phyloP scores from a whole-genome alignment of 2,888 invertebrate species.

The Amblyteles armatorius region DNA sequence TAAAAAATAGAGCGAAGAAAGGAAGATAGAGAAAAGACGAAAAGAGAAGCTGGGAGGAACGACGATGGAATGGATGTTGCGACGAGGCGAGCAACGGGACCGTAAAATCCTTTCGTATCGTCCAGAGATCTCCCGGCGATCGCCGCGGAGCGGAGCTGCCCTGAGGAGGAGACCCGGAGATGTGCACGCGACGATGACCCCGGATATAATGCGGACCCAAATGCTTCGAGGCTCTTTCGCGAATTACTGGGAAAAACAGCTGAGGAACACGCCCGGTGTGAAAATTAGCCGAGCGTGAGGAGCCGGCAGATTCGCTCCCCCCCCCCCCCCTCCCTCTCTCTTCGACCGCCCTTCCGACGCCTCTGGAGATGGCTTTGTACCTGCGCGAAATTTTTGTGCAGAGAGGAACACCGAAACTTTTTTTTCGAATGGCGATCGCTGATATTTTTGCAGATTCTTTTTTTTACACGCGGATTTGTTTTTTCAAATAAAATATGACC shows the following conservation, averaged over 20 bases:
- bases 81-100: slow-evolving; percentile 18
- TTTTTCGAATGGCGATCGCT: no score
- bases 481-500: not conserved
- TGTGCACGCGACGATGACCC: slow-evolving; percentile 26
- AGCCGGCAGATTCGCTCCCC: not conserved
- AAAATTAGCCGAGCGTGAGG: slow-evolving; percentile 6
- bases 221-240: slow-evolving; percentile 2
- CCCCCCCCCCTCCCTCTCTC: no score
- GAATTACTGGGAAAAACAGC: slow-evolving; percentile 12
- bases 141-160: not conserved
- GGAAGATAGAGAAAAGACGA: not conserved
- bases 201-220: not conserved
- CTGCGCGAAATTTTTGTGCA: no score
- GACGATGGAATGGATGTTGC: slow-evolving; percentile 12
- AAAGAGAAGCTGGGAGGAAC: not conserved
- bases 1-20: not conserved
- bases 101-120: slow-evolving; percentile 56
- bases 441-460: no score
- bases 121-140: slow-evolving; percentile 43
- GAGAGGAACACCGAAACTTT: no score
- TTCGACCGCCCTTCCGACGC: no score
- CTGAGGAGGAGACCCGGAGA: not conserved
- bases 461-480: not conserved
- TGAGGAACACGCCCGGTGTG: slow-evolving; percentile 12
- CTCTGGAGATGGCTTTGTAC: no score